phyloP scores from a whole-genome alignment of 30 jellyfish, hydroid and myxozoan species.

The Hydractinia echinata region DNA sequence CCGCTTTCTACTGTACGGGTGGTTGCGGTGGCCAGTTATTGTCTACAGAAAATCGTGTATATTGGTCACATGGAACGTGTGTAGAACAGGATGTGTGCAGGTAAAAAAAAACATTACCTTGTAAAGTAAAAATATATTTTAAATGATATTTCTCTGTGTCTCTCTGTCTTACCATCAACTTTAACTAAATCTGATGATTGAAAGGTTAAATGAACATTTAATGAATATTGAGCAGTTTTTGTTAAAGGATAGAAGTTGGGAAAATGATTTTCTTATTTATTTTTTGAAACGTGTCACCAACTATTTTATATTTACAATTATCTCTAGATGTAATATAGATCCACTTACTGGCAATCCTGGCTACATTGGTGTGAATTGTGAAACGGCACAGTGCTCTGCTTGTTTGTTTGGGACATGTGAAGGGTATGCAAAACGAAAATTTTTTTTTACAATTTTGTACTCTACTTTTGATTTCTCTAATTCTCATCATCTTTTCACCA shows the following conservation, averaged over 20 bases:
- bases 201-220: too few relatives aligned
- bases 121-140: not conserved
- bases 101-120: constrained; percentile 25
- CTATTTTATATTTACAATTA: not conserved
- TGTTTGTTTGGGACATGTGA: constrained; percentile 72
- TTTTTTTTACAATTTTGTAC: not conserved
- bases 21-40: constrained; percentile 89
- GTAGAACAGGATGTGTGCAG: constrained; percentile 47
- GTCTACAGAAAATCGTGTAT: constrained; percentile 31
- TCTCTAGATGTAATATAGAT: constrained; percentile 47
- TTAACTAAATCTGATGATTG: too few relatives aligned
- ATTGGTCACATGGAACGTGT: constrained; percentile 71
- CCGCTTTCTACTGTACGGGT: constrained; percentile 53
- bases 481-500: too few relatives aligned
- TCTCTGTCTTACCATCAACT: too few relatives aligned
- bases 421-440: constrained; percentile 26
- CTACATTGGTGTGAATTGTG: constrained; percentile 63
- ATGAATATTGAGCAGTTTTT: too few relatives aligned
- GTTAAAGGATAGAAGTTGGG: too few relatives aligned
- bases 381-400: constrained; percentile 52
- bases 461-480: too few relatives aligned
- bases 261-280: too few relatives aligned
- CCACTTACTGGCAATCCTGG: constrained; percentile 49
- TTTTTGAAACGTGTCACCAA: too few relatives aligned
- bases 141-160: too few relatives aligned